These are phyloP conservation scores for Drosophila austrosaltans DNA, from an alignment of 2,888 invertebrate species.

Conservation along the genomic window DNA sequence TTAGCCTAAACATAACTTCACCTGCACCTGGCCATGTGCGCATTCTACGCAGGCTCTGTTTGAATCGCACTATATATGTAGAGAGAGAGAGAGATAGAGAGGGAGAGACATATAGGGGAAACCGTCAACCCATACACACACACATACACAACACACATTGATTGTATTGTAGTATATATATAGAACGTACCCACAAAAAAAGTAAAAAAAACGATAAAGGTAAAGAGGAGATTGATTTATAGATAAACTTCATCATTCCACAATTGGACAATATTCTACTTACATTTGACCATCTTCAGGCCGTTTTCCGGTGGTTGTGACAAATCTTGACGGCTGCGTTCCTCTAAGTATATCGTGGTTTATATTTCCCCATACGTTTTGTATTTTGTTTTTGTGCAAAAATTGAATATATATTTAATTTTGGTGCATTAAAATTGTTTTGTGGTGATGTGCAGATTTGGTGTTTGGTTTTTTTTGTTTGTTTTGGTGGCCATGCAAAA, in stretches of 20 bases:
- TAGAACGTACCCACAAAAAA: neutral
- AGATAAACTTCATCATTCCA: neutral
- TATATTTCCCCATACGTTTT: neutral
- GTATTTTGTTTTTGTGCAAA: neutral
- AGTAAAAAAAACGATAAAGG: slow-evolving; percentile 20
- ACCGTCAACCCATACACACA: slow-evolving; percentile 8
- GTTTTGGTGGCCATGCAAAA: slow-evolving; percentile 54
- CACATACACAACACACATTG: no score
- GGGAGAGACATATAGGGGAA: no score
- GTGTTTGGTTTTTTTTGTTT: neutral
- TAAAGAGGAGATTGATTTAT: neutral
- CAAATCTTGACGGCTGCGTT: slow-evolving; percentile 58
- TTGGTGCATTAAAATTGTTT: slow-evolving; percentile 48
- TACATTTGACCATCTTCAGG: slow-evolving; percentile 81
- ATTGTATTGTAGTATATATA: no score
- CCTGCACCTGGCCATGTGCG: slow-evolving; percentile 70
- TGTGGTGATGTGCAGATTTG: slow-evolving; percentile 25
- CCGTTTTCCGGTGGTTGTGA: slow-evolving; percentile 66
- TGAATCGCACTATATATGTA: slow-evolving; percentile 58
- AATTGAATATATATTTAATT: slow-evolving; percentile 21
- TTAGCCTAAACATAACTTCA: slow-evolving; percentile 63
- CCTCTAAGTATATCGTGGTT: slow-evolving; percentile 52
- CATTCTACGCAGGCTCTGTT: slow-evolving; percentile 62
- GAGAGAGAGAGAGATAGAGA: no score
- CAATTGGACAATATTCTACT: slow-evolving; percentile 67